These are phyloP conservation scores for Platysteira castanea DNA, from an alignment of 2,113 vertebrate genomes.

Conservation along the genomic window DNA sequence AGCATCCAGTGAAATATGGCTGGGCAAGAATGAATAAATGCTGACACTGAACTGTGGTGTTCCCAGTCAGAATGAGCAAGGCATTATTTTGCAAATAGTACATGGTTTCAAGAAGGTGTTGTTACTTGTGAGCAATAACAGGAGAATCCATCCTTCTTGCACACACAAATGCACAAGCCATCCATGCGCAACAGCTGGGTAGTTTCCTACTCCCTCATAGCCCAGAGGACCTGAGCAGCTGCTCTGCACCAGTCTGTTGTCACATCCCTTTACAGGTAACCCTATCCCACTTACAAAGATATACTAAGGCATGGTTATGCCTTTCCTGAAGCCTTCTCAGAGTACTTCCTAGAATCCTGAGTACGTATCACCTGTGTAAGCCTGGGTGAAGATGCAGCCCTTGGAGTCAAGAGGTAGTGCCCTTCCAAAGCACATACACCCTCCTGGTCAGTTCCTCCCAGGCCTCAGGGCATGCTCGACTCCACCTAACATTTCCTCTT, in stretches of 20 bases:
- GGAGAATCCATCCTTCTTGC: not conserved
- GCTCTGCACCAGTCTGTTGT: not conserved
- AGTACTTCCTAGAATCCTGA: not conserved
- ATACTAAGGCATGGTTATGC: not conserved
- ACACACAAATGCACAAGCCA: not conserved
- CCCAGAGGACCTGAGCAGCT: not conserved
- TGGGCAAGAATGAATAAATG: not conserved
- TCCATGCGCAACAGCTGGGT: not conserved
- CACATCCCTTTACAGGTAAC: not conserved
- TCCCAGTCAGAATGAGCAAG: not conserved
- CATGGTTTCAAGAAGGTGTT: not conserved
- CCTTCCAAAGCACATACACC: not conserved
- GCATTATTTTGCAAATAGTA: not conserved
- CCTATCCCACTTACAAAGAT: not conserved
- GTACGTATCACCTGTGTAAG: not conserved
- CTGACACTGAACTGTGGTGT: not conserved
- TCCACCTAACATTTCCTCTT: not conserved
- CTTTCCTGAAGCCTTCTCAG: not conserved
- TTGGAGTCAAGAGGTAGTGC: not conserved
- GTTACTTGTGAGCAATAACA: not conserved
- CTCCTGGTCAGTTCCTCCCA: not conserved
- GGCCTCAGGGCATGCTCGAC: accelerated
- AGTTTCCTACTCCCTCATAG: not conserved
- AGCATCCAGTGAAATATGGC: not conserved
- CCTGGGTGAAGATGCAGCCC: not conserved